Conservation (phyloP, 2,113 vertebrate species). For the Macroglossus sobrinus region DNA sequence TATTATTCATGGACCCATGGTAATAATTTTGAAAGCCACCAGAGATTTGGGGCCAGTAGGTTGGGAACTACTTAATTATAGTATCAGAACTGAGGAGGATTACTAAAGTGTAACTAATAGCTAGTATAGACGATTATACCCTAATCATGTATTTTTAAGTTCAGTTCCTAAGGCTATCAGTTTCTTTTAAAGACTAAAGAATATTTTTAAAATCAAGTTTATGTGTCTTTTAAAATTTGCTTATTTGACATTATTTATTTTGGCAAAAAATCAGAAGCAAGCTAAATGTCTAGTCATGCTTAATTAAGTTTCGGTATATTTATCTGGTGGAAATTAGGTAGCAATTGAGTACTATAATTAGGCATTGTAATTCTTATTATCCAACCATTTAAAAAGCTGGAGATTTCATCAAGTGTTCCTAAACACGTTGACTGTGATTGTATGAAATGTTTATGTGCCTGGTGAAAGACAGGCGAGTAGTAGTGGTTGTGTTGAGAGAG, state of each 20-base stretch:
- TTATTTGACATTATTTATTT: not conserved
- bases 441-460: not conserved
- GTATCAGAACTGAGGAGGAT: not conserved
- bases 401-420: not conserved
- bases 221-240: not conserved
- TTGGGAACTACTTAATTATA: conserved; percentile 7
- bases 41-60: not conserved
- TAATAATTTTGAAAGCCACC: conserved; percentile 21
- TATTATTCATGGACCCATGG: not conserved
- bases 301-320: conserved; percentile 17
- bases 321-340: conserved; percentile 4
- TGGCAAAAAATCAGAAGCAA: conserved; percentile 37
- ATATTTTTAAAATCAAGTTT: conserved; percentile 18
- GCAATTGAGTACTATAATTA: conserved; percentile 19
- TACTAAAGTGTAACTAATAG: conserved; percentile 18
- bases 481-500: not conserved
- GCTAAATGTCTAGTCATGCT: conserved; percentile 27
- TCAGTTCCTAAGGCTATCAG: not conserved
- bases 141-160: not conserved
- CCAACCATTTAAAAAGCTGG: not conserved
- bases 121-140: not conserved
- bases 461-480: not conserved
- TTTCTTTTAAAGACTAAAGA: conserved; percentile 18
- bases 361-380: conserved; percentile 25
- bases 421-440: conserved; percentile 16